These are phyloP conservation scores for Dione vanillae DNA, from an alignment of 2,888 invertebrate species.

Conservation along the genomic window DNA sequence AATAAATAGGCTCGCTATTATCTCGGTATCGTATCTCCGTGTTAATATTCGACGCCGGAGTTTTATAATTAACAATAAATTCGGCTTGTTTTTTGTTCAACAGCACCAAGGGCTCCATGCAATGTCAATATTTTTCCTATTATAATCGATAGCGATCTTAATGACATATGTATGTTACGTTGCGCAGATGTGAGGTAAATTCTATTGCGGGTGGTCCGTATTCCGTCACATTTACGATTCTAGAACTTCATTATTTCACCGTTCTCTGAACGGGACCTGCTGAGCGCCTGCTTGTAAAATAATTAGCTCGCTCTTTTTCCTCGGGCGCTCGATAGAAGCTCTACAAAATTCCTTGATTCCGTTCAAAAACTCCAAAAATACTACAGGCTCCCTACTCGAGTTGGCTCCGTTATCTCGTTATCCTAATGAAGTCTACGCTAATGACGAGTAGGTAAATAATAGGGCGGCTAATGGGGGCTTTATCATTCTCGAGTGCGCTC, in stretches of 20 bases:
- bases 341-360: constrained; percentile 63
- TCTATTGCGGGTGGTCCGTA: constrained; percentile 55
- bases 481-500: constrained; percentile 84
- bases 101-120: constrained; percentile 61
- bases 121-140: constrained; percentile 75
- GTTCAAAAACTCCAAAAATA: constrained; percentile 77
- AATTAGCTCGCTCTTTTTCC: constrained; percentile 66
- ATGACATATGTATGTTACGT: constrained; percentile 61
- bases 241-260: constrained; percentile 32
- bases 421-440: constrained; percentile 85
- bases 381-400: constrained; percentile 64
- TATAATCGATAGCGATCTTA: constrained; percentile 76
- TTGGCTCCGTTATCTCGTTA: constrained; percentile 83
- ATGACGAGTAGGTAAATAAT: constrained; percentile 85
- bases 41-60: constrained; percentile 79
- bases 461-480: constrained; percentile 84
- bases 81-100: constrained; percentile 79
- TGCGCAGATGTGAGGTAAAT: constrained; percentile 23
- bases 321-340: constrained; percentile 55
- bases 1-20: constrained; percentile 80
- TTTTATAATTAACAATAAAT: constrained; percentile 85
- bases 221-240: constrained; percentile 42
- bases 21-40: constrained; percentile 76
- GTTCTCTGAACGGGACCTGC: constrained; percentile 44
- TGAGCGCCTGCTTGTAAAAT: constrained; percentile 60